phyloP scores from a whole-genome alignment of 1,140 invertebrate species.

The Heliconius congener region DNA sequence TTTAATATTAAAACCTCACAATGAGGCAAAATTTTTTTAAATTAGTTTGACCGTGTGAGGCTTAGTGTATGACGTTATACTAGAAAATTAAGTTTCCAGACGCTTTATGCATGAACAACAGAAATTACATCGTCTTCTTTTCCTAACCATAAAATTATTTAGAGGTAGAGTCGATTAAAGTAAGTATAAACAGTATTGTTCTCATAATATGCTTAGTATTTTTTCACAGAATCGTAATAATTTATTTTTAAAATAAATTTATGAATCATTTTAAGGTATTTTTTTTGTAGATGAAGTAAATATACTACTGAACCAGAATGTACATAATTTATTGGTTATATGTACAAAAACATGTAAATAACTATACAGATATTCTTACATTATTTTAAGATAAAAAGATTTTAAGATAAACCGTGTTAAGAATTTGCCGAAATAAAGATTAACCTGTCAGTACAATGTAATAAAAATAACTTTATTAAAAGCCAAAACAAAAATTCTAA shows the following conservation, averaged over 20 bases:
- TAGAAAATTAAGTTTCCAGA: constrained; percentile 35
- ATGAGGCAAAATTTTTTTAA: constrained; percentile 10
- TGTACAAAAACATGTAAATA: too few species aligned
- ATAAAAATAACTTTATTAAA: neutral
- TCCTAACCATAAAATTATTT: neutral
- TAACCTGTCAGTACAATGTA: neutral
- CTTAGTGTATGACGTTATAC: constrained; percentile 7
- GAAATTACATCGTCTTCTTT: constrained; percentile 6
- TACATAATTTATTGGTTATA: too few species aligned
- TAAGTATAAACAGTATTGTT: neutral
- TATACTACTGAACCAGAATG: too few species aligned
- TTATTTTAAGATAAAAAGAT: neutral
- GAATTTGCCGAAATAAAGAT: neutral
- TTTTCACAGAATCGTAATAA: too few species aligned
- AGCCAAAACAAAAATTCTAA: neutral
- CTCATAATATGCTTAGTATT: too few species aligned
- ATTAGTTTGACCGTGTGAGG: constrained; percentile 3
- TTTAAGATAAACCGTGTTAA: neutral
- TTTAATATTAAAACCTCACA: neutral
- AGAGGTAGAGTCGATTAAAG: neutral
- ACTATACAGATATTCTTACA: neutral
- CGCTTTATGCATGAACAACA: constrained; percentile 37
- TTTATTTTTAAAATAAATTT: too few species aligned
- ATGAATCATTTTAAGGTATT: too few species aligned
- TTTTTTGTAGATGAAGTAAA: too few species aligned